These are phyloP conservation scores for Watsonalla cultraria DNA, from an alignment of 2,888 invertebrate species.

Conservation along the genomic window DNA sequence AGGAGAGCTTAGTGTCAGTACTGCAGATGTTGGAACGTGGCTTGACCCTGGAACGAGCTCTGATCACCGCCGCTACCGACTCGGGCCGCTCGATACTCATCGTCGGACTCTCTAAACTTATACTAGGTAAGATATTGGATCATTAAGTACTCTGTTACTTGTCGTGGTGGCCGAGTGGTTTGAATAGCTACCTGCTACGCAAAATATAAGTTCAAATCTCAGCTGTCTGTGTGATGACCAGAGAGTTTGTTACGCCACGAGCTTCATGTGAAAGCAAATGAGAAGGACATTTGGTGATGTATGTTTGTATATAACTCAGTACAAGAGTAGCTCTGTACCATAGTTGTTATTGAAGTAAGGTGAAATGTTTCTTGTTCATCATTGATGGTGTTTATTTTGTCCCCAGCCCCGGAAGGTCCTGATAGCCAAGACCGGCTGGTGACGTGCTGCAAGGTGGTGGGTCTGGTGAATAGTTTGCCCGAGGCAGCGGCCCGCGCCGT, in stretches of 20 bases:
- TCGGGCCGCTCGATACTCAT: conserved; percentile 83
- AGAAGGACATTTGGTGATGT: conserved; percentile 31
- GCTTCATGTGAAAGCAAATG: no score
- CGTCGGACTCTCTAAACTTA: conserved; percentile 87
- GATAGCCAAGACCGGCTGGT: conserved; percentile 46
- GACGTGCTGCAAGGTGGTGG: conserved; percentile 51
- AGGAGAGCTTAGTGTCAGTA: conserved; percentile 83
- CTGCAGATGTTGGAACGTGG: conserved; percentile 87
- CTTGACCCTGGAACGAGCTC: conserved; percentile 84
- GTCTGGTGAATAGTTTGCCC: conserved; percentile 28
- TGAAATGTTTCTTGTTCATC: no score
- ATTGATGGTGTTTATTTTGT: not conserved
- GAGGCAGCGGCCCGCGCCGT: conserved; percentile 52
- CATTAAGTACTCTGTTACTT: no score
- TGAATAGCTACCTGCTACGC: no score
- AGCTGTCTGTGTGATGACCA: no score
- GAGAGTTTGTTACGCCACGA: no score
- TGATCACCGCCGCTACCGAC: conserved; percentile 82
- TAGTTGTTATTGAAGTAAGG: not conserved
- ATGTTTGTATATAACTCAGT: not conserved
- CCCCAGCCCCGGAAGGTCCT: conserved; percentile 41
- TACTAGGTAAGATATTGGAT: conserved; percentile 80
- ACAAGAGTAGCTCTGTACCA: no score
- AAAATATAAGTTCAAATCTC: no score
- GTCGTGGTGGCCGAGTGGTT: no score